phyloP scores from a whole-genome alignment of 2,113 vertebrate species.

The cattle (Bos taurus) region DNA sequence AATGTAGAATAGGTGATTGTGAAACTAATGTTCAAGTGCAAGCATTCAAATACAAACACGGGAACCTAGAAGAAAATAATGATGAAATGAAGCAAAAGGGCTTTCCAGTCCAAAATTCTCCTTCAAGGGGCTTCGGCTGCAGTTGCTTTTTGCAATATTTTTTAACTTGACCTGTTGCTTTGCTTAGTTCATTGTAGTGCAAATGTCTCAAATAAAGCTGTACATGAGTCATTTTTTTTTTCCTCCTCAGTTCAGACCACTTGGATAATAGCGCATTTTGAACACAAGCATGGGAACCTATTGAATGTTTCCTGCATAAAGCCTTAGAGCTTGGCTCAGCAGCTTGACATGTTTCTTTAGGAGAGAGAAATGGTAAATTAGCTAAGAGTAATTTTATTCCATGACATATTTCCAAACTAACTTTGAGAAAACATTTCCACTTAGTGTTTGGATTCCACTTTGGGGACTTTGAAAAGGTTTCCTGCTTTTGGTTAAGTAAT shows the following conservation, averaged over 20 bases:
- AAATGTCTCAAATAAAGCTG: constrained; percentile 69
- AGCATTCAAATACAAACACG: constrained; percentile 68
- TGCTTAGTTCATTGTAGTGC: constrained; percentile 68
- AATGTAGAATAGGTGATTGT: constrained; percentile 75
- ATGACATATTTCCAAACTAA: constrained; percentile 69
- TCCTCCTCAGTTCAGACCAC: constrained; percentile 30
- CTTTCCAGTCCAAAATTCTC: constrained; percentile 60
- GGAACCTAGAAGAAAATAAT: constrained; percentile 62
- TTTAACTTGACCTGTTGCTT: constrained; percentile 70
- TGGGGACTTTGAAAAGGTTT: constrained; percentile 46
- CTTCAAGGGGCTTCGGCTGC: constrained; percentile 44
- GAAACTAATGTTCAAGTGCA: constrained; percentile 68
- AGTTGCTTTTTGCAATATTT: constrained; percentile 64
- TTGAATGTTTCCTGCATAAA: constrained; percentile 63
- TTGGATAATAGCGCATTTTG: constrained; percentile 69
- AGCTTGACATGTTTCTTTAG: constrained; percentile 49
- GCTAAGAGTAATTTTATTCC: constrained; percentile 53
- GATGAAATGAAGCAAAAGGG: constrained; percentile 59
- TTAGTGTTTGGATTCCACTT: constrained; percentile 48
- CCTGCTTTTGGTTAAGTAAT: constrained; percentile 45
- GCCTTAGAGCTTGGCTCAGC: constrained; percentile 1
- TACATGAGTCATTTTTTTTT: constrained; percentile 64
- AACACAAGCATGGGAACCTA: constrained; percentile 61
- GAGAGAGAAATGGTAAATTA: constrained; percentile 64
- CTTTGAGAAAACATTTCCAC: constrained; percentile 50